Evolutionary conservation across 2,113 vertebrate species (phyloP).

Genomic region (Odocoileus virginianus): DNA sequence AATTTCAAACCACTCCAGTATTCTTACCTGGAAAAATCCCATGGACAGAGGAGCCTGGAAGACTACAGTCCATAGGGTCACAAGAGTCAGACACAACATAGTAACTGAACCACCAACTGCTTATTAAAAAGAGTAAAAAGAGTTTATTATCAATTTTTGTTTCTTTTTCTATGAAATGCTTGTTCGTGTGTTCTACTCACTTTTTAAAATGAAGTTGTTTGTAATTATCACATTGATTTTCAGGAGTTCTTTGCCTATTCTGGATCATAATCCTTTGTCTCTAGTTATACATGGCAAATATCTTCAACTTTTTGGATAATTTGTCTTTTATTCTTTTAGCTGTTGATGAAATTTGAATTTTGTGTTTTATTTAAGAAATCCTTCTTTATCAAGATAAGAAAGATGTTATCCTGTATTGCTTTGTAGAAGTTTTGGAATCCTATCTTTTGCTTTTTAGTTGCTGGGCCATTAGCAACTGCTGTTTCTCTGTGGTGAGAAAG

Average conservation of each 20-base stretch:
- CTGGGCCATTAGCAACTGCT: not conserved
- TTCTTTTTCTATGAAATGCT: not conserved
- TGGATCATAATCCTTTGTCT: not conserved
- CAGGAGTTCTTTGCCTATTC: not conserved
- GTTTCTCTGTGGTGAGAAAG: not conserved
- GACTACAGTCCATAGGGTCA: rapidly evolving
- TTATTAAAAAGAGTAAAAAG: not conserved
- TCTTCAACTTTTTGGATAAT: not conserved
- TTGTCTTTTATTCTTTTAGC: not conserved
- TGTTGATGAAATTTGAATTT: not conserved
- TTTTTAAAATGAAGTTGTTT: not conserved
- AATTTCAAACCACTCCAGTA: not conserved
- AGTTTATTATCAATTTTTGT: not conserved
- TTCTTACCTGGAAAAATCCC: not conserved
- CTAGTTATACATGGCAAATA: not conserved
- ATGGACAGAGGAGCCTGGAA: not conserved
- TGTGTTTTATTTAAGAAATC: not conserved
- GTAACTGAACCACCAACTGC: not conserved
- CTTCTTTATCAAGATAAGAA: not conserved
- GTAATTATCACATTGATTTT: not conserved
- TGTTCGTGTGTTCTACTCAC: not conserved
- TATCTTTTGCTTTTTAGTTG: not conserved
- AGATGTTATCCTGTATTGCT: not conserved
- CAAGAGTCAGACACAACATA: not conserved
- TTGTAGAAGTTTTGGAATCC: not conserved